A percentile compares a stretch with the other conserved stretches of the same genome.
Evolutionary conservation across 2,797 vertebrate genomes (phyloP).

Genomic region (Rhodeus uyekii): DNA sequence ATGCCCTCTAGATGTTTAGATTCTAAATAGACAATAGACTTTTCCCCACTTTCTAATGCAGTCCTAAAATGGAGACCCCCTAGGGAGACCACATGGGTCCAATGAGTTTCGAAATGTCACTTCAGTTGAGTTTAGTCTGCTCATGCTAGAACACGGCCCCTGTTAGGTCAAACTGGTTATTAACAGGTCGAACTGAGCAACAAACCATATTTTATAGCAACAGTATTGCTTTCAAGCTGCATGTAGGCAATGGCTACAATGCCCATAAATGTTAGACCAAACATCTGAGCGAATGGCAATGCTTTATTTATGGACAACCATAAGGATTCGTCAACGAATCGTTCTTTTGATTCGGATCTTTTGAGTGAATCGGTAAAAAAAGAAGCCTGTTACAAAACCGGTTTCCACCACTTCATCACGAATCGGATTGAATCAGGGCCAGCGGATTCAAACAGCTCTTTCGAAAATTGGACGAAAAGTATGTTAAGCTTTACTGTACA

Average conservation of each 20-base stretch:
- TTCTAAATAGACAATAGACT: conserved; percentile 54
- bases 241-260: not conserved
- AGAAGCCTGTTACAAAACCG: not conserved
- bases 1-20: conserved; percentile 59
- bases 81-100: conserved; percentile 10
- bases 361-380: not conserved
- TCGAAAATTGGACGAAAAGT: not conserved
- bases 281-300: not conserved
- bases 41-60: conserved; percentile 36
- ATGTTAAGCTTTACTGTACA: not conserved
- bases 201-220: not conserved
- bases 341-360: conserved; percentile 1
- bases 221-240: not conserved
- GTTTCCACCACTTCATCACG: not conserved
- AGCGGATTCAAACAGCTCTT: not conserved
- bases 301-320: conserved; percentile 11
- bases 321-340: not conserved
- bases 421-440: not conserved
- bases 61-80: conserved; percentile 24
- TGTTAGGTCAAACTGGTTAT: conserved; percentile 5
- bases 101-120: conserved; percentile 41
- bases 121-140: conserved; percentile 43
- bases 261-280: conserved; percentile 21
- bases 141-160: conserved; percentile 13
- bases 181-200: not conserved